Evolutionary conservation across 2,888 invertebrate species (phyloP), one percentile per base, ranked within the genome.

Genomic region (Coelopa pilipes): DNA sequence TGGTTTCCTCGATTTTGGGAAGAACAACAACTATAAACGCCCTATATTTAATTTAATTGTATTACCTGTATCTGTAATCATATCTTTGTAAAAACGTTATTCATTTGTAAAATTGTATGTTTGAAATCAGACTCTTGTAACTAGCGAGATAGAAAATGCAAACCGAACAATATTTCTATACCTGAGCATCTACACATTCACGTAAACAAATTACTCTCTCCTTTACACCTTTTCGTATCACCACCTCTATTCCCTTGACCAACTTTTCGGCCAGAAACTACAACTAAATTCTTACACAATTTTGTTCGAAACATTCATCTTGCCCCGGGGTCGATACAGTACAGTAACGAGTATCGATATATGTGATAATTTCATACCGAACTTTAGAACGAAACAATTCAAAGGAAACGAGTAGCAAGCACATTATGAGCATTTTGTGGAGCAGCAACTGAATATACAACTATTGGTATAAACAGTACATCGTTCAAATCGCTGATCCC

Each of bases 341-440:
- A n/a, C 19, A 15, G 55, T 24, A 59, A 21, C 57, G 11, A 59
- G 57, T 21, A 21, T 59, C 24, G 4, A 11, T 59, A 3, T 34
- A 62, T 70, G 60, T 70, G 60, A 70, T 62, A 62, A 70, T 21
- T 50, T 60, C 62, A 70, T 70, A 15, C 45, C 69, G 46, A 69
- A 17, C 15, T 57, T 59, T 3, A 69, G 57, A 57, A 55, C 1
- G 46, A 19, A 46, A 45, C 46, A 57, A 69, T 45, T 59, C 19
- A 17, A 17, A 55, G 15, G 19, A 1, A 24, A 19, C 15, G 67
- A 75, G 21, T 13, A 71, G 21, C 66, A 24, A 57, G 66, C 62
- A 63, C 19, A 72, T 62, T 55, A 69, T 47, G 34, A 66, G 74
- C 65, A 59, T 50, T 60, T 59, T 69, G 73, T 24, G 49, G 21